phyloP scores from a whole-genome alignment of 1,140 invertebrate genomes.

The Zaprionus ghesquierei region DNA sequence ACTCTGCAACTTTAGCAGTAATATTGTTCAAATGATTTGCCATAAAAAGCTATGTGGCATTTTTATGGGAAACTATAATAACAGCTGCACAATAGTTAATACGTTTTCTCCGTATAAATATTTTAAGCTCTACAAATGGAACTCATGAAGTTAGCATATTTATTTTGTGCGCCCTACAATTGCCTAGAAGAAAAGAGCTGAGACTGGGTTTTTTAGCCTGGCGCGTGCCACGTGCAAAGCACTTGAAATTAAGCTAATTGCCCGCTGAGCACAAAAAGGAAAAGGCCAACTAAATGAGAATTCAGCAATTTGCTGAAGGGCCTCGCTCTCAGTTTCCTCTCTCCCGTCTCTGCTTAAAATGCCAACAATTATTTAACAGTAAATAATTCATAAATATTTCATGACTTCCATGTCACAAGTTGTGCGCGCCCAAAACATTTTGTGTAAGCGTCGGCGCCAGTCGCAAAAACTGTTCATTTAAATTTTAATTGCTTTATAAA shows the following conservation, averaged over 20 bases:
- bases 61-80: conserved; percentile 9
- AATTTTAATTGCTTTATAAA: conserved; percentile 83
- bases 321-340: neutral
- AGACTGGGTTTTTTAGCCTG: neutral
- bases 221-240: conserved; percentile 1
- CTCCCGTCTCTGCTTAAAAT: conserved; percentile 33
- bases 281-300: conserved; percentile 13
- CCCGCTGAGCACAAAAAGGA: conserved; percentile 8
- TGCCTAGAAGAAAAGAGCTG: neutral
- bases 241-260: conserved; percentile 46
- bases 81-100: conserved; percentile 17
- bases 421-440: conserved; percentile 48
- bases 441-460: conserved; percentile 13
- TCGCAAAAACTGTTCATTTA: conserved; percentile 76
- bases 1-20: neutral
- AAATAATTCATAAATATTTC: conserved; percentile 73
- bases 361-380: conserved; percentile 72
- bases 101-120: neutral
- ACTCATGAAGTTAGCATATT: conserved; percentile 6
- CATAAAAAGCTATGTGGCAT: neutral
- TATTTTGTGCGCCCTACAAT: neutral
- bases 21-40: neutral
- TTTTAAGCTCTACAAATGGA: neutral
- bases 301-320: conserved; percentile 39
- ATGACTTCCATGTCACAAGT: conserved; percentile 75